Percentiles rank a stretch among this genome's conserved stretches.
Conservation (phyloP, 2,113 vertebrate genomes). For the Sceloporus undulatus region DNA sequence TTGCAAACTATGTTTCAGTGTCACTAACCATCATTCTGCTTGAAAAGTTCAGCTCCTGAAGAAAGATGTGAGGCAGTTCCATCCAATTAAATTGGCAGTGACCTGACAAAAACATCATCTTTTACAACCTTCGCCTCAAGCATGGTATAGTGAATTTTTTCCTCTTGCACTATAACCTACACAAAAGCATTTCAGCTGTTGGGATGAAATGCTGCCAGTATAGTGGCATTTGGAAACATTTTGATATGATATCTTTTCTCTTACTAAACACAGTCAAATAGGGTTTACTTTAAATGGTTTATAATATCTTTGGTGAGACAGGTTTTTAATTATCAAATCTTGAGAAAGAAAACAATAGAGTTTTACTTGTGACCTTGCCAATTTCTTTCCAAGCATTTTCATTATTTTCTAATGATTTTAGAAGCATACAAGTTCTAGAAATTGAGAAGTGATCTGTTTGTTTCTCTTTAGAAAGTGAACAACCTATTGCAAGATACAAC, state of each 20-base stretch:
- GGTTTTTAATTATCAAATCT: conserved; percentile 48
- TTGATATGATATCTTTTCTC: conserved; percentile 50
- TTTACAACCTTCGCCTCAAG: conserved; percentile 38
- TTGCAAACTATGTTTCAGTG: conserved; percentile 18
- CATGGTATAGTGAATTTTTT: conserved; percentile 39
- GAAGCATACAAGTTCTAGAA: conserved; percentile 42
- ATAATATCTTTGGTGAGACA: conserved; percentile 45
- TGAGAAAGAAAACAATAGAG: neutral
- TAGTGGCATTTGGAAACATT: conserved; percentile 56
- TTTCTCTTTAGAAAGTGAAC: conserved; percentile 48
- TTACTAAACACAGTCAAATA: conserved; percentile 53
- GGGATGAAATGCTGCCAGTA: conserved; percentile 65
- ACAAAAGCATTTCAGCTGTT: neutral
- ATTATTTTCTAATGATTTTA: conserved; percentile 41
- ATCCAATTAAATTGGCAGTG: conserved; percentile 55
- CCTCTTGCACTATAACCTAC: conserved; percentile 7
- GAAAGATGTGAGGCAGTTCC: conserved; percentile 48
- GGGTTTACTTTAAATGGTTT: conserved; percentile 3
- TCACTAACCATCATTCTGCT: conserved; percentile 39
- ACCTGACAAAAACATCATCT: conserved; percentile 62
- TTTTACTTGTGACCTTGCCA: neutral
- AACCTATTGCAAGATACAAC: neutral
- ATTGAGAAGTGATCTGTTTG: conserved; percentile 28
- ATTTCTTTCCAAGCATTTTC: conserved; percentile 31
- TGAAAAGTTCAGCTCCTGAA: conserved; percentile 44